Evolutionary conservation across 2,888 invertebrate species (phyloP), one percentile per base, ranked within the genome.

Genomic region (Drosophila suboccidentalis): DNA sequence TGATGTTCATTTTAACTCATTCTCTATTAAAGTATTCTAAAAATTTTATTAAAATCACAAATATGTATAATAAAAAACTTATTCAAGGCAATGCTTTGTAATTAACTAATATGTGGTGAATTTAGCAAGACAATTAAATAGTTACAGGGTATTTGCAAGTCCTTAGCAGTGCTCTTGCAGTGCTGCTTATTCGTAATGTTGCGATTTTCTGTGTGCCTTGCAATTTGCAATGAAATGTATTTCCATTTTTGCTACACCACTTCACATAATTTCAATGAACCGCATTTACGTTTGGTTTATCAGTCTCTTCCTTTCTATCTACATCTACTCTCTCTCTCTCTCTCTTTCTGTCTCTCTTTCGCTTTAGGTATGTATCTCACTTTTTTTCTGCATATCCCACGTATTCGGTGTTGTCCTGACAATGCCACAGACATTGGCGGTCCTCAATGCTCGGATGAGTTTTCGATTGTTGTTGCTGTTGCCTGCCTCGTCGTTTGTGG

Each of bases 201-300:
- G 58, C 58, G 36, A 57, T 59, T 70, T 75, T 70, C 39, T 61
- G 60, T 70, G 17, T 59, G 49, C 55, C 50, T 59, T 75, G 75
- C 75, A 76, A 75, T 70, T 76, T 75, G 71, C 76, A 71, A 55
- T 44, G 65, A 71, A 59, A 71, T 61, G 47, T 55, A 61, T 76
- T 71, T 75, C 39, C 71, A 41, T 62, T 70, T 75, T 70, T 60
- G 41, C 63, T 36, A 46, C 53, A 65, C 61, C 64, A 61, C 75
- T 54, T 77, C 72, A 83, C 87, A 78, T 89, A 81, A 74, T 87
- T 89, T 78, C 82, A 81, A 71, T 89, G 82, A 75, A 72, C 85
- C 82, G 79, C 79, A 87, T 89, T 75, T 87, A 69, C 87, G 84
- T 75, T 78, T 51, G 61, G 55, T 13, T 80, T 77, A 57, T 64